These are phyloP conservation scores for Spea hammondii DNA, from an alignment of 2,797 vertebrate species.

Conservation along the genomic window DNA sequence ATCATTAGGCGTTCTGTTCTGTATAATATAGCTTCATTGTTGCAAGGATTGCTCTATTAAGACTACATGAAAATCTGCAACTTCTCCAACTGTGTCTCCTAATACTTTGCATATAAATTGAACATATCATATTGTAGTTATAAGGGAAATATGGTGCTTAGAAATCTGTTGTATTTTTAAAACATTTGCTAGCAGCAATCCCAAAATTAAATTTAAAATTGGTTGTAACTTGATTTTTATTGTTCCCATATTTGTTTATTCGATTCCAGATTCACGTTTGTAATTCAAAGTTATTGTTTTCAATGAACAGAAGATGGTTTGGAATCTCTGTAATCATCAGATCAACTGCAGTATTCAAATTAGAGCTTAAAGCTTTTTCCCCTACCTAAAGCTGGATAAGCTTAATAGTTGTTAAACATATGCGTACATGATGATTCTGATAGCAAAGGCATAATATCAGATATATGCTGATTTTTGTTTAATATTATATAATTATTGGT, in stretches of 20 bases:
- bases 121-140: conserved; percentile 18
- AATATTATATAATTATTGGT: no score
- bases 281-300: conserved; percentile 24
- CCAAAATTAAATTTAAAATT: conserved; percentile 17
- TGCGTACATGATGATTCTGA: no score
- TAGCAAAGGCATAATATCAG: no score
- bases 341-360: not conserved
- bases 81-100: not conserved
- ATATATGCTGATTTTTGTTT: no score
- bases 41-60: conserved; percentile 17
- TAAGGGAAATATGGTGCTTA: conserved; percentile 7
- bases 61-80: conserved; percentile 33
- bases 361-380: no score
- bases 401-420: no score
- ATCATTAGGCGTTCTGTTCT: not conserved
- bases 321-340: not conserved
- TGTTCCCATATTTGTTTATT: conserved; percentile 25
- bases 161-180: conserved; percentile 24
- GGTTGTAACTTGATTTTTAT: not conserved
- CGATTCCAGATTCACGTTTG: not conserved
- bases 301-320: not conserved
- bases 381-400: no score
- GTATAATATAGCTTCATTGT: conserved; percentile 12
- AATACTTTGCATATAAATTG: conserved; percentile 32
- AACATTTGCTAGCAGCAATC: conserved; percentile 8